Conservation (phyloP, 2,888 invertebrate genomes). For the Pristionchus exspectatus region DNA sequence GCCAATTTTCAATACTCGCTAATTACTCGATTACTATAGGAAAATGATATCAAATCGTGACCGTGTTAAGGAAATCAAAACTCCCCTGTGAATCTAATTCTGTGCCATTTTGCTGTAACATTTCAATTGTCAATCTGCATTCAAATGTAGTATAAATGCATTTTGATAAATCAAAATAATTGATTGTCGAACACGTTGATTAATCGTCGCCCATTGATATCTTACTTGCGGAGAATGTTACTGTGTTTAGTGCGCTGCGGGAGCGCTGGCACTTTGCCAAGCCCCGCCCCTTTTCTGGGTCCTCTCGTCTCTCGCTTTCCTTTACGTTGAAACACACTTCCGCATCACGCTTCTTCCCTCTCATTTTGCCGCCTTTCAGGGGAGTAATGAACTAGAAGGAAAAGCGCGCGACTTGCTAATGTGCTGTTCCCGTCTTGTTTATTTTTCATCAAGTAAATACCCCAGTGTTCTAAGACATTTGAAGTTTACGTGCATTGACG, state of each 20-base stretch:
- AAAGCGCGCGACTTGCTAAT: neutral
- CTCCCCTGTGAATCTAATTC: conserved; percentile 34
- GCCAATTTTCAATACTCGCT: neutral
- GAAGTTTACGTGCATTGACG: neutral
- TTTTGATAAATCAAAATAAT: neutral
- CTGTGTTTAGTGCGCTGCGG: conserved; percentile 24
- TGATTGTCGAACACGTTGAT: neutral
- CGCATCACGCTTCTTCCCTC: conserved; percentile 25
- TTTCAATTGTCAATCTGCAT: conserved; percentile 26
- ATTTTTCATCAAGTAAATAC: neutral
- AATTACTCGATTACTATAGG: neutral
- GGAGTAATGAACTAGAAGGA: neutral
- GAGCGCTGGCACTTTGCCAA: conserved; percentile 34
- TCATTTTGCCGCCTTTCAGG: neutral
- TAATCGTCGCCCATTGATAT: neutral
- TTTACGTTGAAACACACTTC: conserved; percentile 33
- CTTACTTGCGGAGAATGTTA: neutral
- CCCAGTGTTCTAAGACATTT: neutral
- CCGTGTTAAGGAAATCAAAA: neutral
- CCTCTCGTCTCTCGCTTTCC: conserved; percentile 28
- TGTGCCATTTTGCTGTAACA: neutral
- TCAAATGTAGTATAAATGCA: conserved; percentile 43
- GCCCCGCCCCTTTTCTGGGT: neutral
- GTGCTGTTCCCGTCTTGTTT: neutral
- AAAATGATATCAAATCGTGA: neutral